A percentile compares a stretch with the other conserved stretches of the same genome.
These are phyloP conservation scores for Diceros bicornis DNA, from an alignment of 2,797 vertebrate genomes.

Conservation along the genomic window DNA sequence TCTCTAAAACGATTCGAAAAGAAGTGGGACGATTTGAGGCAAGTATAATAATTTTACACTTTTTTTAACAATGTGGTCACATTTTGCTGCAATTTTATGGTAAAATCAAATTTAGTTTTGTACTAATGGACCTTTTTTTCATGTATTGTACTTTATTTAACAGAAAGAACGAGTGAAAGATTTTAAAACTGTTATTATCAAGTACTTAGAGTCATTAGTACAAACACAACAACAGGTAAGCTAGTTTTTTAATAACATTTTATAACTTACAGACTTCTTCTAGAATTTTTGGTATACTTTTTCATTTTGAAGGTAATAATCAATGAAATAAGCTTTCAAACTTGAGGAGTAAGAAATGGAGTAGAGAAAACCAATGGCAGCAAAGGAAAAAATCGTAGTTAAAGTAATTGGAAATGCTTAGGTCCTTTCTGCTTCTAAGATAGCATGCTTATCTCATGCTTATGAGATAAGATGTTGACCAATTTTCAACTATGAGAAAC, in stretches of 20 bases:
- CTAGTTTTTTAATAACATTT: slow-evolving; percentile 49
- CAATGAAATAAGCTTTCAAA: slow-evolving; percentile 42
- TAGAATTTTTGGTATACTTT: background rate
- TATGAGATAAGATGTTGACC: background rate
- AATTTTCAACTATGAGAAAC: background rate
- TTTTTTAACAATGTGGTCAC: slow-evolving; percentile 47
- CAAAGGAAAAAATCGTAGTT: background rate
- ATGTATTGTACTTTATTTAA: slow-evolving; percentile 79
- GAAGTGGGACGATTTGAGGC: slow-evolving; percentile 98
- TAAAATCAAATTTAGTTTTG: slow-evolving; percentile 67
- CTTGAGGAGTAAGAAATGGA: slow-evolving; percentile 10
- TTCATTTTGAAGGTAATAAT: slow-evolving; percentile 38
- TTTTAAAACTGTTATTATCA: slow-evolving; percentile 97
- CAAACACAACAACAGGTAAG: slow-evolving; percentile 98
- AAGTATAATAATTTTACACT: slow-evolving; percentile 85
- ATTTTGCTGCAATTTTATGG: slow-evolving; percentile 39
- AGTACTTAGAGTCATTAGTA: slow-evolving; percentile 98
- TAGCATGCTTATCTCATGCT: too few relatives aligned
- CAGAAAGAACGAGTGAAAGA: slow-evolving; percentile 98
- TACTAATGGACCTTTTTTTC: slow-evolving; percentile 71
- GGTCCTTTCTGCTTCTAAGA: slow-evolving; percentile 30
- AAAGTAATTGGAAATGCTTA: background rate
- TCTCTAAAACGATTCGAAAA: slow-evolving; percentile 98
- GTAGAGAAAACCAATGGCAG: background rate
- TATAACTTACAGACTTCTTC: slow-evolving; percentile 8